These are phyloP conservation scores for Anhinga rufa DNA, from an alignment of 2,113 vertebrate species.

Conservation along the genomic window DNA sequence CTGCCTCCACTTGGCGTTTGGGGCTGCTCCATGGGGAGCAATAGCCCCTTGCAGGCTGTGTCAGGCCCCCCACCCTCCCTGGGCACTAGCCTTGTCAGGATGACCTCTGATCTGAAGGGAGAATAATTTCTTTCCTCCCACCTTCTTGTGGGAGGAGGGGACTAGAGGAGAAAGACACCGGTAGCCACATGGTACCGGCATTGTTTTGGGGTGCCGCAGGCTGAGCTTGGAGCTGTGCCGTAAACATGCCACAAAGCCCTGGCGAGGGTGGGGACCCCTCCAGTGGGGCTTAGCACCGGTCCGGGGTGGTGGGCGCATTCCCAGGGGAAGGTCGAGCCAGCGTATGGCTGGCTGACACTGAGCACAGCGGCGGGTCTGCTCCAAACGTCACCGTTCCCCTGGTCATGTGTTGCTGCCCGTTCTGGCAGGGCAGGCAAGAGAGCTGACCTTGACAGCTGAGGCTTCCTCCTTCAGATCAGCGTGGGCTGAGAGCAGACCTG, in stretches of 20 bases:
- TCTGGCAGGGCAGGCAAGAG: neutral
- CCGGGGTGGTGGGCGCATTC: rapidly evolving
- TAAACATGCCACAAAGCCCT: rapidly evolving
- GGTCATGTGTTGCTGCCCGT: neutral
- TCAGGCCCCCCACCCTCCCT: neutral
- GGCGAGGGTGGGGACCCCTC: neutral
- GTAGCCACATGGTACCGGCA: rapidly evolving
- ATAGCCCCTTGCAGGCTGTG: neutral
- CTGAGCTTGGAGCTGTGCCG: rapidly evolving
- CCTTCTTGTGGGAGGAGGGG: neutral
- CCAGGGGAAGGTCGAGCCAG: neutral
- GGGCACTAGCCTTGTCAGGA: neutral
- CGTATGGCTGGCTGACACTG: rapidly evolving
- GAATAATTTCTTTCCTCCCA: neutral
- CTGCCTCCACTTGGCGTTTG: rapidly evolving
- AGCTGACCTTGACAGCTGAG: slow-evolving; percentile 44
- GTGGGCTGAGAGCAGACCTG: slow-evolving; percentile 16
- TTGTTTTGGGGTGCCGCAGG: neutral
- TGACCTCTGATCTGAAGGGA: neutral
- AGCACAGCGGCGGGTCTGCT: neutral
- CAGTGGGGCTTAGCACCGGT: rapidly evolving
- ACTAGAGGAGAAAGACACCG: rapidly evolving
- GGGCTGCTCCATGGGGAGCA: neutral
- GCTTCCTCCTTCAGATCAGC: slow-evolving; percentile 58
- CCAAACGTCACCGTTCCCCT: rapidly evolving